Evolutionary conservation across 2,797 vertebrate genomes (phyloP), one percentile per base, ranked within the genome.

Genomic region (Tragelaphus oryx): DNA sequence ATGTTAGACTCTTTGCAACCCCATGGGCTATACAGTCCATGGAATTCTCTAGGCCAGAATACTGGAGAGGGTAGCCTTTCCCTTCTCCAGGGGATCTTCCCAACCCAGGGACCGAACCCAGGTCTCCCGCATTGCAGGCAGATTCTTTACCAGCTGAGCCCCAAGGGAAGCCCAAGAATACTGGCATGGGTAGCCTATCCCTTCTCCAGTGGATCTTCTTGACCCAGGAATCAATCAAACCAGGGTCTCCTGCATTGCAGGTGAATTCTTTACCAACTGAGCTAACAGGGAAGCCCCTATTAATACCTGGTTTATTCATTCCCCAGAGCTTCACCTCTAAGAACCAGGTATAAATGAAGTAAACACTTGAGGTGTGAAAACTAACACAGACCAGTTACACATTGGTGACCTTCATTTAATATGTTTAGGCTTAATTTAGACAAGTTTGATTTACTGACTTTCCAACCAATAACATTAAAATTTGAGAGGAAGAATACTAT

Each of bases 301-400:
- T 37, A 68, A 54, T 50, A 83, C 4, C 37, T 87, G 44, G 41
- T 68, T 57, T 89, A 75, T 82, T 95, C 37, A 76, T 52, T 87
- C 33, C 33, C 50, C 46, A 83, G 11, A 93, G 10, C 33, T 46
- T 78, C 0, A 10, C 14, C 28, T 60, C 41, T 65, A 28, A 87
- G 55, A 97, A 89, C 57, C 50, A 95, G 57, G 8, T 84, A 22
- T 78, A 92, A 78, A 37, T 59, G 48, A 93, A 80, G 37, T 71
- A n/a, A 80, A 54, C 62, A 62, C n/a, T 83, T 68, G 33, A 82
- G 41, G 52, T 3, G 1, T 79, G 37, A 94, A 91, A 91, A 81
- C 89, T 68, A 89, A 89, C 24, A 14, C 3, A 82, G 44, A 41
- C 20, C 24, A 54, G 8, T 59, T 84, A 46, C 16, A 89, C 74